These are phyloP conservation scores for Tragulus kanchil DNA, from an alignment of 2,113 vertebrate genomes.

Conservation along the genomic window DNA sequence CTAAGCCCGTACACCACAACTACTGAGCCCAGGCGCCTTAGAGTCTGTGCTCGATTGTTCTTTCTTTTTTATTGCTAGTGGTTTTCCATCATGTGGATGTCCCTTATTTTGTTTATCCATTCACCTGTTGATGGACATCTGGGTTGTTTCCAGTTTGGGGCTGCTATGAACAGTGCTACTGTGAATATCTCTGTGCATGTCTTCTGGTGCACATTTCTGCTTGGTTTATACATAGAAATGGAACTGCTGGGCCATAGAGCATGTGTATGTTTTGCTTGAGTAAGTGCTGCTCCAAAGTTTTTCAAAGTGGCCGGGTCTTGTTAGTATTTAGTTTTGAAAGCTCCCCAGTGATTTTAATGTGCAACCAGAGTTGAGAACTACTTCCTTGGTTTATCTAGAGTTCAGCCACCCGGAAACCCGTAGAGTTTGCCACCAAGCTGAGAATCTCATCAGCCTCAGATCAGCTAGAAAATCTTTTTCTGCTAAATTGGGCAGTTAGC, in stretches of 20 bases:
- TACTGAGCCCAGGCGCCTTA: not conserved
- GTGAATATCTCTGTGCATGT: not conserved
- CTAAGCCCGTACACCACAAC: not conserved
- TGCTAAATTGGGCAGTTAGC: not conserved
- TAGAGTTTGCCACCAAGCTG: not conserved
- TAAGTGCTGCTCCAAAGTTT: not conserved
- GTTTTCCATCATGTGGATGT: not conserved
- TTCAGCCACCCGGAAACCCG: not conserved
- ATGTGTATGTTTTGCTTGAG: not conserved
- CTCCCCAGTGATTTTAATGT: not conserved
- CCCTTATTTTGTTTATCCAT: not conserved
- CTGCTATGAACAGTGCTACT: not conserved
- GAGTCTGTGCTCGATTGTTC: not conserved
- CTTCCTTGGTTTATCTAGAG: not conserved
- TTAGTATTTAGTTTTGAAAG: constrained; percentile 31
- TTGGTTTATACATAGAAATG: not conserved
- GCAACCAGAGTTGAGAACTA: not conserved
- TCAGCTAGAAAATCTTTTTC: not conserved
- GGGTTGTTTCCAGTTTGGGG: not conserved
- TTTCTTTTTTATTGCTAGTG: constrained; percentile 10
- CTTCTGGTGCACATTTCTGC: constrained; percentile 6
- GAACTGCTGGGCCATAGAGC: not conserved
- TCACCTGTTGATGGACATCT: constrained; percentile 10
- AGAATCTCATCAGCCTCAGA: not conserved
- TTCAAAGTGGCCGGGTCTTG: not conserved